Conservation (phyloP, 2,113 vertebrate species). For the Ginglymostoma cirratum region DNA sequence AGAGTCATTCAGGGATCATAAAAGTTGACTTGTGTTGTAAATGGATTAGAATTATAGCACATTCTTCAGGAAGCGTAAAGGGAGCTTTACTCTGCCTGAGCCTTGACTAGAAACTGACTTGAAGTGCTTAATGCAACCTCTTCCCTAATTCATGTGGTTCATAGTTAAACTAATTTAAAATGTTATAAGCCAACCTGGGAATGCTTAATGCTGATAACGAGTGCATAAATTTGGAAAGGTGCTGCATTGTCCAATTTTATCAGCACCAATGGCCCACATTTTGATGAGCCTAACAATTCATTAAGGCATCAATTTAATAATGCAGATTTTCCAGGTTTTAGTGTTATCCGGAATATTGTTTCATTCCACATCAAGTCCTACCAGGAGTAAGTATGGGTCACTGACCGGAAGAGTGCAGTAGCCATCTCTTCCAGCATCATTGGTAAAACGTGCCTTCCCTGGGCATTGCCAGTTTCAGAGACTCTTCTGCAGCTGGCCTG, state of each 20-base stretch:
- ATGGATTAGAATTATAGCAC: background rate
- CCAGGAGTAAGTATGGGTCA: background rate
- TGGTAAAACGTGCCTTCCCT: background rate
- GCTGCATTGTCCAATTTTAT: background rate
- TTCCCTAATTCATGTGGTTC: too few relatives aligned
- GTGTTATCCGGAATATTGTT: background rate
- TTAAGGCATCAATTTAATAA: background rate
- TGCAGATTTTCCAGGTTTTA: background rate
- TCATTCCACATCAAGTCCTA: background rate
- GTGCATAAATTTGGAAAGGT: background rate
- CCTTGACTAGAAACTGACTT: background rate
- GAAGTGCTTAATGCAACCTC: too few relatives aligned
- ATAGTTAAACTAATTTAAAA: too few relatives aligned
- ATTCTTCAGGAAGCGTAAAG: conserved; percentile 3
- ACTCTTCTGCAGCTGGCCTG: conserved; percentile 27
- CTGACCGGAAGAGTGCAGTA: background rate
- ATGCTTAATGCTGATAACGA: background rate
- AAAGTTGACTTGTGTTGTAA: background rate
- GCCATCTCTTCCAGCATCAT: background rate
- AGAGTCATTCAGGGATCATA: background rate
- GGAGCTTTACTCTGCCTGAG: background rate
- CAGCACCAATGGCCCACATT: background rate
- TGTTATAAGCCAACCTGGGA: background rate
- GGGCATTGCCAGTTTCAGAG: background rate
- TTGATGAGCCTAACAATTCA: background rate